phyloP scores from a whole-genome alignment of 2,797 vertebrate genomes.

The Etheostoma perlongum region DNA sequence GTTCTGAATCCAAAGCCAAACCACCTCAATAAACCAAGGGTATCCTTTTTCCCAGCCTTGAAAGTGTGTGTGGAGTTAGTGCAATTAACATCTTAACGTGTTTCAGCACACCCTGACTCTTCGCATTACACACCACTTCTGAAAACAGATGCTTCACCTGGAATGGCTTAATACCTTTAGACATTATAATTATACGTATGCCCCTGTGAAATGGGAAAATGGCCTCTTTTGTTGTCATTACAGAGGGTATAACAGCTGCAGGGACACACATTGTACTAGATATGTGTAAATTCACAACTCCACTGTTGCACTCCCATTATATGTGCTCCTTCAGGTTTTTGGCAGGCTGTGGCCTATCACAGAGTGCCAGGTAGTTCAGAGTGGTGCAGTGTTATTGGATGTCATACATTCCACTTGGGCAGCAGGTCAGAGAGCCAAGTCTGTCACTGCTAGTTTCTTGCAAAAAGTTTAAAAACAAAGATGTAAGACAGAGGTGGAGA shows the following conservation, averaged over 20 bases:
- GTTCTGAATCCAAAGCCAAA: slow-evolving; percentile 67
- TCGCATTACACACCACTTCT: slow-evolving; percentile 65
- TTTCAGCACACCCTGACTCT: slow-evolving; percentile 73
- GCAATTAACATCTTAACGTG: slow-evolving; percentile 77
- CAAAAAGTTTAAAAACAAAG: slow-evolving; percentile 31
- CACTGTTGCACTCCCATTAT: slow-evolving; percentile 20
- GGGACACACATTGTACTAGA: slow-evolving; percentile 3
- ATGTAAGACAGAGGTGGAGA: neutral
- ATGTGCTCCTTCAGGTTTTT: slow-evolving; percentile 34
- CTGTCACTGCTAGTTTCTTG: neutral
- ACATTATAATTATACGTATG: slow-evolving; percentile 29
- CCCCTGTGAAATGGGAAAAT: slow-evolving; percentile 25
- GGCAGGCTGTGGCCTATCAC: slow-evolving; percentile 28
- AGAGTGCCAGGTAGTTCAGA: slow-evolving; percentile 37
- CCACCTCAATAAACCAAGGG: slow-evolving; percentile 69
- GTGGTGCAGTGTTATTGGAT: slow-evolving; percentile 10
- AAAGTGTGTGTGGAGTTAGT: slow-evolving; percentile 57
- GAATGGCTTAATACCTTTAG: slow-evolving; percentile 58
- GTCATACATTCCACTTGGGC: slow-evolving; percentile 13
- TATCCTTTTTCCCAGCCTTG: slow-evolving; percentile 72
- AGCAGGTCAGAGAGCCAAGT: slow-evolving; percentile 24
- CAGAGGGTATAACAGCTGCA: slow-evolving; percentile 8
- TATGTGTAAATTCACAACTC: slow-evolving; percentile 1
- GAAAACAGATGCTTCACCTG: slow-evolving; percentile 78
- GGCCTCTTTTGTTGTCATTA: slow-evolving; percentile 12